These are phyloP conservation scores for Oscheius sp. DNA, from an alignment of 2,888 invertebrate genomes.

Conservation along the genomic window DNA sequence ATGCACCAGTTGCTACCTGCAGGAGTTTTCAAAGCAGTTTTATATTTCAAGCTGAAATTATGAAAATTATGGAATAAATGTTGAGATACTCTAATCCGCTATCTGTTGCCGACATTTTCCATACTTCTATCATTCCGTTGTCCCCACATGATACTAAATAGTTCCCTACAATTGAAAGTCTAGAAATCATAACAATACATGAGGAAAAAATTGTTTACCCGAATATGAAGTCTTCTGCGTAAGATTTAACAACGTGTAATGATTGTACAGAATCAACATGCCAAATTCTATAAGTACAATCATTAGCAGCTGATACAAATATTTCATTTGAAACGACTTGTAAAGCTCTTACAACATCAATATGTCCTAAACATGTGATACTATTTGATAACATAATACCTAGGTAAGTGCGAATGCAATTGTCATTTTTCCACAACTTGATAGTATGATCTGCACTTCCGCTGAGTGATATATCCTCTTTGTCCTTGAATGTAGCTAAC, in stretches of 20 bases:
- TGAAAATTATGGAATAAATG: background rate
- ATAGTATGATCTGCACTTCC: constrained; percentile 92
- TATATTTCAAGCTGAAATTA: constrained; percentile 24
- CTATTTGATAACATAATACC: constrained; percentile 23
- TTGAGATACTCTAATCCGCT: background rate
- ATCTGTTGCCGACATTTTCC: constrained; percentile 32
- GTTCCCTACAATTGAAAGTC: constrained; percentile 39
- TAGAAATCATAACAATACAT: constrained; percentile 21
- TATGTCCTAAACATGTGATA: constrained; percentile 79
- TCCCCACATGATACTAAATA: constrained; percentile 59
- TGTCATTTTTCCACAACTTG: constrained; percentile 83
- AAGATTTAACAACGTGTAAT: constrained; percentile 73
- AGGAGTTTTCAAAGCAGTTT: constrained; percentile 78
- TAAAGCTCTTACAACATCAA: constrained; percentile 88
- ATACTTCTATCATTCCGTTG: constrained; percentile 60
- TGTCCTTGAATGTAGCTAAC: constrained; percentile 68
- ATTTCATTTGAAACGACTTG: constrained; percentile 79
- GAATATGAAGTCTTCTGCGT: constrained; percentile 61
- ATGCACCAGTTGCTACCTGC: constrained; percentile 90
- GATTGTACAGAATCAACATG: constrained; percentile 81
- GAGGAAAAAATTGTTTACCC: constrained; percentile 35
- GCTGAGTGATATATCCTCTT: constrained; percentile 76
- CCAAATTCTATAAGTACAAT: constrained; percentile 88
- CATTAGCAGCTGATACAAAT: constrained; percentile 91
- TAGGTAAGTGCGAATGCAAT: constrained; percentile 77